These are phyloP conservation scores for Cecropterus lyciades DNA, from an alignment of 1,140 invertebrate species.

Conservation along the genomic window DNA sequence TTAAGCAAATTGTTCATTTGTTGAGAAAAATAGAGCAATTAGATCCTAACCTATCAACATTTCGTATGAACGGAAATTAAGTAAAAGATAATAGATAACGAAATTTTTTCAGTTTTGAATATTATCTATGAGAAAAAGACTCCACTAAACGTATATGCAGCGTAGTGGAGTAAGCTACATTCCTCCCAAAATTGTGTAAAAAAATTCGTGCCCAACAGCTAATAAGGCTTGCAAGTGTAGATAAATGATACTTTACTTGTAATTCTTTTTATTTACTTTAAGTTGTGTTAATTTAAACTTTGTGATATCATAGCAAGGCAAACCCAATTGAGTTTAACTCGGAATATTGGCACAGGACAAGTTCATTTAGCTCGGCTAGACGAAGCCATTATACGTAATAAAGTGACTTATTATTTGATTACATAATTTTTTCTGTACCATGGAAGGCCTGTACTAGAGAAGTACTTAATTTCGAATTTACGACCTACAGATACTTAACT, in stretches of 20 bases:
- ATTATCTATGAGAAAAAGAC: too few species aligned
- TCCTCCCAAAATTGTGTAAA: too few species aligned
- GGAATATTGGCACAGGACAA: slow-evolving; percentile 5
- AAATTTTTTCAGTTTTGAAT: too few species aligned
- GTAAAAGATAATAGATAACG: too few species aligned
- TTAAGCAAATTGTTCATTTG: background rate
- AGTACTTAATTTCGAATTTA: background rate
- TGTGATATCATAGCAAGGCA: background rate
- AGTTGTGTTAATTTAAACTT: background rate
- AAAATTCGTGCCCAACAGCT: too few species aligned
- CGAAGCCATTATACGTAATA: slow-evolving; percentile 6
- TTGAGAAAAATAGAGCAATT: background rate
- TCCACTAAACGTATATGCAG: too few species aligned
- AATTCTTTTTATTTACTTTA: background rate
- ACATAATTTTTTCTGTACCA: background rate
- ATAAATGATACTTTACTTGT: too few species aligned
- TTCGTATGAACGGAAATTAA: too few species aligned
- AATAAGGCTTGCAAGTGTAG: too few species aligned
- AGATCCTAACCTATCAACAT: background rate
- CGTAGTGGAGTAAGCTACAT: too few species aligned
- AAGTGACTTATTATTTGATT: background rate
- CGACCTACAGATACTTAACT: too few species aligned
- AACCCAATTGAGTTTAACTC: background rate
- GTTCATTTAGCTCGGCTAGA: slow-evolving; percentile 5
- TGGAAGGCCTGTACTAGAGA: background rate